Percentiles rank a stretch among this genome's conserved stretches.
These are phyloP conservation scores for Leguminivora glycinivorella DNA, from an alignment of 1,140 invertebrate genomes.

Conservation along the genomic window DNA sequence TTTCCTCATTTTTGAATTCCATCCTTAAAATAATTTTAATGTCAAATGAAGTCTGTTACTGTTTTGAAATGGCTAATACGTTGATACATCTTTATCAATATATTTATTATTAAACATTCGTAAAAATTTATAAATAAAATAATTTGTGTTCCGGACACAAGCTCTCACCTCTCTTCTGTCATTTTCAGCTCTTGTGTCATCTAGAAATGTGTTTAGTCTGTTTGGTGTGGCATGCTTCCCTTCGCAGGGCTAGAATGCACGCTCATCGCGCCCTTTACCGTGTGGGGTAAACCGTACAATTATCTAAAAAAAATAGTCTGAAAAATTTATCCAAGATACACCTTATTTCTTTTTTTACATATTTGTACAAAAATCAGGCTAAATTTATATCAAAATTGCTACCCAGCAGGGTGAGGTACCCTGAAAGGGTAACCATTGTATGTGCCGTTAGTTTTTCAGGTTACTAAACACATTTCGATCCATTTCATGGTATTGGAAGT, in stretches of 20 bases:
- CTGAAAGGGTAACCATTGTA: not conserved
- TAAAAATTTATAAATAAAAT: not conserved
- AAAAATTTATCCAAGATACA: not conserved
- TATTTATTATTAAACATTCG: no score
- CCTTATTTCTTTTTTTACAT: not conserved
- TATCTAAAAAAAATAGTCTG: not conserved
- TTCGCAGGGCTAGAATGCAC: not conserved
- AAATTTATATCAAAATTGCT: not conserved
- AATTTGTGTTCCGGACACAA: not conserved
- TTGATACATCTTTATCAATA: no score
- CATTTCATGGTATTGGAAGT: slow-evolving; percentile 30
- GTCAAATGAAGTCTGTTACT: no score
- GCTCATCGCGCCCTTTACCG: not conserved
- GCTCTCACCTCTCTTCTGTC: slow-evolving; percentile 22
- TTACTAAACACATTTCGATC: slow-evolving; percentile 19
- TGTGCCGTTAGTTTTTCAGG: not conserved
- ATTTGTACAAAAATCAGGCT: not conserved
- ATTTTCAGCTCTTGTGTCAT: slow-evolving; percentile 22
- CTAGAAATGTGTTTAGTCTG: slow-evolving; percentile 54
- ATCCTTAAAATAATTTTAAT: no score
- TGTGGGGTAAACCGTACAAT: not conserved
- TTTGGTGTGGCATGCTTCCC: slow-evolving; percentile 45
- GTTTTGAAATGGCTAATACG: no score
- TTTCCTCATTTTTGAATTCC: no score
- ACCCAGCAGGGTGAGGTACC: not conserved